phyloP scores from a whole-genome alignment of 2,888 invertebrate genomes.

The Sphaeridia pumilis region DNA sequence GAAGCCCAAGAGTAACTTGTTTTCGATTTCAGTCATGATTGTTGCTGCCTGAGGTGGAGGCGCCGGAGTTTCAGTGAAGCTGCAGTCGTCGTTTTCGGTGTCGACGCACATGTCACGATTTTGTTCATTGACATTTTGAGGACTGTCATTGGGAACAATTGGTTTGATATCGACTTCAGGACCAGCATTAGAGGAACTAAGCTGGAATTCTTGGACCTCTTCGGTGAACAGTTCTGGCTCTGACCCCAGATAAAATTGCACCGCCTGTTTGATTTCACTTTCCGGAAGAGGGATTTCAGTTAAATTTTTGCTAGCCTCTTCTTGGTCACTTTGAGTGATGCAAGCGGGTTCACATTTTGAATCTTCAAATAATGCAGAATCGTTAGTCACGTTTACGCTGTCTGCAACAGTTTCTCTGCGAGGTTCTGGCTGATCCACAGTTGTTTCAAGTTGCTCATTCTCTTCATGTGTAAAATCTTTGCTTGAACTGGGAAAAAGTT shows the following conservation, averaged over 20 bases:
- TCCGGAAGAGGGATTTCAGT: not conserved
- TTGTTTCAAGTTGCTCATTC: too few relatives aligned
- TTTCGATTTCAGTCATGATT: not conserved
- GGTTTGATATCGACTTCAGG: not conserved
- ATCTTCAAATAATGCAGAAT: too few relatives aligned
- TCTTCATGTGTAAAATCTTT: not conserved
- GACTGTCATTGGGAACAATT: not conserved
- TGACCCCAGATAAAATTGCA: not conserved
- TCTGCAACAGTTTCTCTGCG: too few relatives aligned
- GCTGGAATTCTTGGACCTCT: not conserved
- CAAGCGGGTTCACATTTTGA: too few relatives aligned
- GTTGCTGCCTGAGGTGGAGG: not conserved
- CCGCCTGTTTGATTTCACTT: not conserved
- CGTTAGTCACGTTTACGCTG: too few relatives aligned
- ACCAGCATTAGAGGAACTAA: not conserved
- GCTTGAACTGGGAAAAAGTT: not conserved
- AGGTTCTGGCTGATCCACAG: too few relatives aligned
- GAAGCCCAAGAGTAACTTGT: constrained; percentile 1
- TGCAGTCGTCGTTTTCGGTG: not conserved
- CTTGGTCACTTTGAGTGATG: too few relatives aligned
- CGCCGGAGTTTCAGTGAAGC: not conserved
- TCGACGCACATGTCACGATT: not conserved
- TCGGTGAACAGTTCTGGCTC: not conserved
- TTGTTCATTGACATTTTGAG: not conserved
- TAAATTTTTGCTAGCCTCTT: not conserved